phyloP scores from a whole-genome alignment of 2,113 vertebrate genomes.

The Sorex fumeus region DNA sequence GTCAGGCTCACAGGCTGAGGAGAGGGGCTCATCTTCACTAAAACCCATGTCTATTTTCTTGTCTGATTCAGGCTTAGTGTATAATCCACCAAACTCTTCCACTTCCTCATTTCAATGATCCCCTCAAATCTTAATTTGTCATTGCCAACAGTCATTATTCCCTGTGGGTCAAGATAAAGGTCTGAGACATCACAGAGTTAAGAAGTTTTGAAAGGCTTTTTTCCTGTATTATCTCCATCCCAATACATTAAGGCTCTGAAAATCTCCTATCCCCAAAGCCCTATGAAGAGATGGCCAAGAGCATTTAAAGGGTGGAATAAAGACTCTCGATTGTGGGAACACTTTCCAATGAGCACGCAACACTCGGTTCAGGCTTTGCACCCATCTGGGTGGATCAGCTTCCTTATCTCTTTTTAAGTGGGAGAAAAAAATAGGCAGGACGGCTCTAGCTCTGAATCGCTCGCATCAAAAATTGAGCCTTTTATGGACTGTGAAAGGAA shows the following conservation, averaged over 20 bases:
- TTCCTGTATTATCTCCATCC: constrained; percentile 63
- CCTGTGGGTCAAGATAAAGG: constrained; percentile 54
- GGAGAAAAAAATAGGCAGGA: not conserved
- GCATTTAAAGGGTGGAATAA: constrained; percentile 19
- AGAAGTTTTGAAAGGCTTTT: constrained; percentile 37
- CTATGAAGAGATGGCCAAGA: constrained; percentile 60
- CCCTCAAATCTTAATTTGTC: constrained; percentile 60
- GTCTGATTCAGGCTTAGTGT: constrained; percentile 61
- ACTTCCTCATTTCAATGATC: constrained; percentile 54
- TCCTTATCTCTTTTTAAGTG: constrained; percentile 65
- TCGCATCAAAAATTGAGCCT: constrained; percentile 38
- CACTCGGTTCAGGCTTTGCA: constrained; percentile 31
- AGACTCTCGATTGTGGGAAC: not conserved
- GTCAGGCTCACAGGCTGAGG: not conserved
- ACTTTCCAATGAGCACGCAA: constrained; percentile 11
- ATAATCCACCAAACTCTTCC: constrained; percentile 34
- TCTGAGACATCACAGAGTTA: constrained; percentile 24
- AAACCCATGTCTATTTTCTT: constrained; percentile 13
- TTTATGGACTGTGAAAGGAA: constrained; percentile 45
- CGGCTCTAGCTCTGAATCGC: constrained; percentile 29
- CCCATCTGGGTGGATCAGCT: constrained; percentile 15
- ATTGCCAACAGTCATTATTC: constrained; percentile 22
- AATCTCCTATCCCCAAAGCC: constrained; percentile 38
- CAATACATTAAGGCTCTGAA: constrained; percentile 24
- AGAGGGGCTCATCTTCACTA: not conserved